Percentiles rank a stretch among this genome's conserved stretches.
phyloP scores from a whole-genome alignment of 2,797 vertebrate species.

The Siniperca obscura region DNA sequence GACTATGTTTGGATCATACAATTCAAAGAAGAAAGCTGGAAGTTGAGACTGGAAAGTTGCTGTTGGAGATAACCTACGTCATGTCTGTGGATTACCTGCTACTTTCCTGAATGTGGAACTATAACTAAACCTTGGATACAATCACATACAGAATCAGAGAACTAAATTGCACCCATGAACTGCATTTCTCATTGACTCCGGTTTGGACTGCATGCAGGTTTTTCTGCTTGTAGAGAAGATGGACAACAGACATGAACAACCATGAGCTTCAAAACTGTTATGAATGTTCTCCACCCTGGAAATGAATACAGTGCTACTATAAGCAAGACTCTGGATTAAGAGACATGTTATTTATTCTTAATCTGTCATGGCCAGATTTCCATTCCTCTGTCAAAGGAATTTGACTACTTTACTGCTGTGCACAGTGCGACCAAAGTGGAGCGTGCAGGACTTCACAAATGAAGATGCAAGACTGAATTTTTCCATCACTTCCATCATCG shows the following conservation, averaged over 20 bases:
- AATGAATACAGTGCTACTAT: slow-evolving; percentile 34
- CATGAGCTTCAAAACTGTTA: slow-evolving; percentile 15
- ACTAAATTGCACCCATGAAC: slow-evolving; percentile 35
- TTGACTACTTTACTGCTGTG: slow-evolving; percentile 40
- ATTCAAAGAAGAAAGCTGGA: slow-evolving; percentile 69
- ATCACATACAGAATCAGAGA: slow-evolving; percentile 47
- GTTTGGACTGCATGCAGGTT: slow-evolving; percentile 44
- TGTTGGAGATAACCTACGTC: slow-evolving; percentile 72
- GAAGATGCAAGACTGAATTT: slow-evolving; percentile 56
- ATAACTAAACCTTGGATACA: slow-evolving; percentile 79
- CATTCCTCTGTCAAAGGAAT: slow-evolving; percentile 49
- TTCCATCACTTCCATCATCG: slow-evolving; percentile 9
- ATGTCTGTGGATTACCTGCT: slow-evolving; percentile 82
- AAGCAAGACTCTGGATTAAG: slow-evolving; percentile 72
- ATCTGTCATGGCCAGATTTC: slow-evolving; percentile 31
- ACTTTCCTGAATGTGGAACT: slow-evolving; percentile 77
- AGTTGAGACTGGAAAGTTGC: slow-evolving; percentile 68
- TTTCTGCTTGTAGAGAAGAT: slow-evolving; percentile 26
- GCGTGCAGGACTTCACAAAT: slow-evolving; percentile 50
- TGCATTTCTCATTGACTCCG: slow-evolving; percentile 36
- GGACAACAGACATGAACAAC: slow-evolving; percentile 42
- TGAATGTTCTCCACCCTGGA: slow-evolving; percentile 29
- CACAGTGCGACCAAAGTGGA: slow-evolving; percentile 45
- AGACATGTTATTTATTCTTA: slow-evolving; percentile 33
- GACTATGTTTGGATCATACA: slow-evolving; percentile 81